These are phyloP conservation scores for Drosophila histrio DNA, from an alignment of 2,888 invertebrate genomes.

Conservation along the genomic window DNA sequence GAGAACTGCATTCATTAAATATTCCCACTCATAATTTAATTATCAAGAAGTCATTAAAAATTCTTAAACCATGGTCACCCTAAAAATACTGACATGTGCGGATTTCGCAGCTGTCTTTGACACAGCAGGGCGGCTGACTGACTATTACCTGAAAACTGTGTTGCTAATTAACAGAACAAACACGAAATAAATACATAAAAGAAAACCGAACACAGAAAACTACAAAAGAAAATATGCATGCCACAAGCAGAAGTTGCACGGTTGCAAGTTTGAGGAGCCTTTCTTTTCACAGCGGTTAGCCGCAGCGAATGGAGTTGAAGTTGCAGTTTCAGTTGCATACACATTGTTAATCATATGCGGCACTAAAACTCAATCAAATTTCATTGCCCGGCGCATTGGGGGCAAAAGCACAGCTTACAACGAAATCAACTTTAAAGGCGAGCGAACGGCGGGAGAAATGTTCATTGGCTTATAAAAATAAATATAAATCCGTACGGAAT, in stretches of 20 bases:
- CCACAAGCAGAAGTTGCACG: constrained; percentile 3
- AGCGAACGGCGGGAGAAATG: constrained; percentile 42
- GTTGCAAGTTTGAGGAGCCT: constrained; percentile 17
- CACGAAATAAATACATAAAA: constrained; percentile 16
- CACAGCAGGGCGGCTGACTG: constrained; percentile 48
- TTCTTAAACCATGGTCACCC: neutral
- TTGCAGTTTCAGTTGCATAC: constrained; percentile 22
- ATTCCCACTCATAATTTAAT: constrained; percentile 6
- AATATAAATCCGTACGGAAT: constrained; percentile 10
- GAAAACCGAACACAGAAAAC: neutral
- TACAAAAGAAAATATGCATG: constrained; percentile 19
- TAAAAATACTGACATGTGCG: constrained; percentile 41
- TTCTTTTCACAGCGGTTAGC: constrained; percentile 21
- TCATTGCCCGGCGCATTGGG: constrained; percentile 49
- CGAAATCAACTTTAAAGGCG: constrained; percentile 52
- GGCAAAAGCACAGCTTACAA: constrained; percentile 39
- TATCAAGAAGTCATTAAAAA: constrained; percentile 23
- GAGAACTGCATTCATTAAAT: neutral
- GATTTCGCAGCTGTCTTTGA: constrained; percentile 54
- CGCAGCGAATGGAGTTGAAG: constrained; percentile 1
- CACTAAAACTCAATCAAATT: constrained; percentile 74
- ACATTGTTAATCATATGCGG: constrained; percentile 67
- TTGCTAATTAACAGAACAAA: constrained; percentile 62
- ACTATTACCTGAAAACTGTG: constrained; percentile 28
- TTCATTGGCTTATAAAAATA: constrained; percentile 37